Evolutionary conservation across 1,140 invertebrate species (phyloP).

Genomic region (Zaprionus lachaisei): DNA sequence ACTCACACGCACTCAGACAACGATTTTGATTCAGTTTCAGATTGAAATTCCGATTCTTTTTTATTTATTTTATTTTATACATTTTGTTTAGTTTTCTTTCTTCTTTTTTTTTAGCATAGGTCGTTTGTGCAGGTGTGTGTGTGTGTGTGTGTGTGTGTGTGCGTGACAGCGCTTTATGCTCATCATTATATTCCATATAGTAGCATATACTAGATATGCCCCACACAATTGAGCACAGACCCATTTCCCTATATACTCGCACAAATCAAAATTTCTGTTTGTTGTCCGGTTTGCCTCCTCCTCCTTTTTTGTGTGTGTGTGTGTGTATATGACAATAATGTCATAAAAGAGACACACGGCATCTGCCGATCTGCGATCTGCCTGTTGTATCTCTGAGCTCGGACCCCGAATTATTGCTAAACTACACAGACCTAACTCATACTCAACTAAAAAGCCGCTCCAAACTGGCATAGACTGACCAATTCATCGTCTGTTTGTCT

Average conservation of each 20-base stretch:
- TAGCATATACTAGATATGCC: slow-evolving; percentile 31
- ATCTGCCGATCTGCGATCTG: slow-evolving; percentile 5
- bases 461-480: slow-evolving; percentile 33
- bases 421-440: slow-evolving; percentile 7
- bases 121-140: neutral
- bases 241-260: slow-evolving; percentile 76
- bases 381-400: neutral
- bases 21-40: slow-evolving; percentile 40
- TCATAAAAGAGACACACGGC: neutral
- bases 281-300: slow-evolving; percentile 42
- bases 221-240: slow-evolving; percentile 72
- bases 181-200: slow-evolving; percentile 26
- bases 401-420: slow-evolving; percentile 29
- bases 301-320: slow-evolving; percentile 43
- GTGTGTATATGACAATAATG: slow-evolving; percentile 42
- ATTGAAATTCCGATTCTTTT: slow-evolving; percentile 29
- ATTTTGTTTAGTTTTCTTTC: slow-evolving; percentile 19
- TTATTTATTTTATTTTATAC: slow-evolving; percentile 20
- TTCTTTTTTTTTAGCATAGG: slow-evolving; percentile 1
- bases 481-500: neutral
- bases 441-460: slow-evolving; percentile 21
- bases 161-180: slow-evolving; percentile 21
- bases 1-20: slow-evolving; percentile 60
- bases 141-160: slow-evolving; percentile 5
- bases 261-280: slow-evolving; percentile 70